Evolutionary conservation across 1,140 invertebrate genomes (phyloP), one percentile per base, ranked within the genome.

Genomic region (Dufourea novaeangliae): DNA sequence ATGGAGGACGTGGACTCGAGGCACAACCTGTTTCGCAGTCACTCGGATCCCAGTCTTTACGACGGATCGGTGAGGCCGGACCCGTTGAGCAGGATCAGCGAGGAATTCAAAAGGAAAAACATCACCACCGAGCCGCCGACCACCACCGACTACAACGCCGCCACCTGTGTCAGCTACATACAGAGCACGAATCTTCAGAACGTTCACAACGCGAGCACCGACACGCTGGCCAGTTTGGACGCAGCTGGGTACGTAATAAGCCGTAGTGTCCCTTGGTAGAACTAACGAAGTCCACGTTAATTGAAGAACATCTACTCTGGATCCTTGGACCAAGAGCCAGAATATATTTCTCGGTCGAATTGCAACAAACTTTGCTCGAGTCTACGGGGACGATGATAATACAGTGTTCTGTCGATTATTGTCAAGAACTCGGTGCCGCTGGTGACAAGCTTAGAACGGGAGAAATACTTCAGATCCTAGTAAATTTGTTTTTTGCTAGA

Each of bases 1-100:
- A 97, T 97, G 95, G 96, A 97, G 85, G 96, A 97, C 90, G 96
- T 97, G 25, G 95, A 96, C 72, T 95, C 96, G 17, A 94, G 95
- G 74, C 97, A 97, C 92, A 97, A 97, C 92, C 93, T 97, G 54
- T 97, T 97, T 90, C 94, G 95, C 57, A 96, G 96, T 92, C 95
- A 97, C 91, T 95, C 96, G 80, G 96, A 97, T 87, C 95, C 95
- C 52, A 95, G 95, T 78, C 90, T 97, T 17, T 97, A 97, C 91
- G 96, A 97, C 88, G 96, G 97, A 20, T 93, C 95, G 44, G 96
- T 97, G 4, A 94, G 96, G 69, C 95, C 96, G 27, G 96, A 97
- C 93, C 96, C 96, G 50, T 93, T 97, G 64, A 95, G 93, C 57
- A 93, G 94, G 86, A 93, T 93, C 70, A 92, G 92, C 74, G 90